A percentile compares a stretch with the other conserved stretches of the same genome.
Evolutionary conservation across 2,888 invertebrate species (phyloP).

Genomic region (Bellardia bayeri): DNA sequence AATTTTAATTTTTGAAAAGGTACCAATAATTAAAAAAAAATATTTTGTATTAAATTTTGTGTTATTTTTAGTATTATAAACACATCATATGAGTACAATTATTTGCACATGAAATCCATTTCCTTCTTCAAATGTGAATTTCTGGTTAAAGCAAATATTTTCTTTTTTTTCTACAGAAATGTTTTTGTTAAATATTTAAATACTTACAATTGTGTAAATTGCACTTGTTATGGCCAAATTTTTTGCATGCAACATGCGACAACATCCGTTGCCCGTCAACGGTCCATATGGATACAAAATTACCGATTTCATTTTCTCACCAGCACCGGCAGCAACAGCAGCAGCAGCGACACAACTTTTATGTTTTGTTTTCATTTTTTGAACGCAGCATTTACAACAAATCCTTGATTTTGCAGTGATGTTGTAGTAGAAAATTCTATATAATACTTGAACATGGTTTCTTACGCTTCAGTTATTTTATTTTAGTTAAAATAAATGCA

Average conservation of each 20-base stretch:
- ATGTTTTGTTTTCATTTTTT: constrained; percentile 80
- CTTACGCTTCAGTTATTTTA: constrained; percentile 60
- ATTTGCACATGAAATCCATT: too few relatives aligned
- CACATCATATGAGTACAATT: too few relatives aligned
- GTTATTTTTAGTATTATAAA: too few relatives aligned
- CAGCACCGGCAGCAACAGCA: constrained; percentile 76
- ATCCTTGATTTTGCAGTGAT: constrained; percentile 1
- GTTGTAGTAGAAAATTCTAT: background rate
- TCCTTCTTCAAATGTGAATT: background rate
- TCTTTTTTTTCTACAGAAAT: background rate
- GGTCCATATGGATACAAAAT: constrained; percentile 85
- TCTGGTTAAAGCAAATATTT: background rate
- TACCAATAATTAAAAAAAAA: too few relatives aligned
- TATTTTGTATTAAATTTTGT: too few relatives aligned
- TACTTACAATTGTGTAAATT: constrained; percentile 89
- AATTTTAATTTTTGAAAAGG: too few relatives aligned
- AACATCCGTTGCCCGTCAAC: constrained; percentile 85
- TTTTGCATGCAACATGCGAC: constrained; percentile 89
- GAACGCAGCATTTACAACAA: background rate
- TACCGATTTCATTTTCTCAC: constrained; percentile 85
- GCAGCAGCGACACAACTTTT: constrained; percentile 76
- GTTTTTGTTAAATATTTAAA: constrained; percentile 5
- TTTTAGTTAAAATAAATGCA: constrained; percentile 25
- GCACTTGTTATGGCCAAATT: constrained; percentile 90
- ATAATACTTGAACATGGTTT: constrained; percentile 59